Conservation (phyloP, 1,140 invertebrate genomes). For the Cecropterus lyciades region DNA sequence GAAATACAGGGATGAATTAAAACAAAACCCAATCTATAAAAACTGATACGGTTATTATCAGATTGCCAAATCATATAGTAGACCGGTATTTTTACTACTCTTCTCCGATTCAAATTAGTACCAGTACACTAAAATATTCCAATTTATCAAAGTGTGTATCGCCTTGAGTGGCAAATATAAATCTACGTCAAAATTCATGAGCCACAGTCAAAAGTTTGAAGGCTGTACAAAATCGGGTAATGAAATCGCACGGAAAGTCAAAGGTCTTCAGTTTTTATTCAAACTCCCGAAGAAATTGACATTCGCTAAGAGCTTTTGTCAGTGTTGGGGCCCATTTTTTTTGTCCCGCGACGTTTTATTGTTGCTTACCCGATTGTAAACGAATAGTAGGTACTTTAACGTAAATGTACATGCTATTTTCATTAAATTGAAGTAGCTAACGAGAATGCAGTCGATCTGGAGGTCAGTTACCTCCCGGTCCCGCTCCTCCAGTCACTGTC, state of each 20-base stretch:
- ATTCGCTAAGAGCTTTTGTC: constrained; percentile 49
- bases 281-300: constrained; percentile 42
- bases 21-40: too few relatives aligned
- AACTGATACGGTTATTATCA: too few relatives aligned
- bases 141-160: neutral
- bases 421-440: too few relatives aligned
- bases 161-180: constrained; percentile 43
- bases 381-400: neutral
- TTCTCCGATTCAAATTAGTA: too few relatives aligned
- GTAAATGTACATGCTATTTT: too few relatives aligned
- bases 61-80: too few relatives aligned
- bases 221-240: constrained; percentile 54
- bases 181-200: constrained; percentile 54
- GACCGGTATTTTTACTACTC: too few relatives aligned
- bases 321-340: constrained; percentile 40
- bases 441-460: too few relatives aligned
- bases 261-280: constrained; percentile 49
- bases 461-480: too few relatives aligned
- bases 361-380: constrained; percentile 11
- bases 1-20: too few relatives aligned
- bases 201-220: constrained; percentile 50
- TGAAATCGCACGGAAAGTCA: constrained; percentile 50
- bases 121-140: neutral
- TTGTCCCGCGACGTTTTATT: constrained; percentile 10
- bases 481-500: too few relatives aligned